phyloP scores from a whole-genome alignment of 2,113 vertebrate genomes.

The Origma solitaria region DNA sequence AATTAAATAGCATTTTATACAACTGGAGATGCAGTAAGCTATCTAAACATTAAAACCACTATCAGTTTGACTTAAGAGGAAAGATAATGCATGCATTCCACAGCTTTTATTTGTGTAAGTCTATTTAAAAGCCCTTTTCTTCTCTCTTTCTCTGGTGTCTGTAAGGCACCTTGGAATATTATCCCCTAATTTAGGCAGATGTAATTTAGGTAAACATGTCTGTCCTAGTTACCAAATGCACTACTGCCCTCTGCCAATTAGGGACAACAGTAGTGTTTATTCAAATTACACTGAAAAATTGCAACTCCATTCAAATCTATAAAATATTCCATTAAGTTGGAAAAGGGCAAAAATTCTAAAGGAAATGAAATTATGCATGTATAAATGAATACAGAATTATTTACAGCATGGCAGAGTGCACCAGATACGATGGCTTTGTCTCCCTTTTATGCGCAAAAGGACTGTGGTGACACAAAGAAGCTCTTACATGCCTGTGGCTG shows the following conservation, averaged over 20 bases:
- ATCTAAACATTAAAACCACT: not conserved
- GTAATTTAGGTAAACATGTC: not conserved
- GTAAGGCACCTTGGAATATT: not conserved
- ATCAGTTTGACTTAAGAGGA: not conserved
- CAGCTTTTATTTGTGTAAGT: not conserved
- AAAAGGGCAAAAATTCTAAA: not conserved
- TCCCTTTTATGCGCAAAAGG: not conserved
- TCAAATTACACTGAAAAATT: not conserved
- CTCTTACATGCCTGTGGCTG: not conserved
- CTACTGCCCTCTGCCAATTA: not conserved
- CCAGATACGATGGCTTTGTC: not conserved
- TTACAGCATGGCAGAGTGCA: not conserved
- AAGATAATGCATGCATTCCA: not conserved
- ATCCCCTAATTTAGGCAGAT: not conserved
- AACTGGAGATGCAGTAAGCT: not conserved
- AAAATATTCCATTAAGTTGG: not conserved
- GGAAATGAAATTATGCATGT: not conserved
- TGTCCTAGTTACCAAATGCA: not conserved
- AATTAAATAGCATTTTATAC: slow-evolving; percentile 10
- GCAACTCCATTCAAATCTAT: not conserved
- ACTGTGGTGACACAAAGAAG: not conserved
- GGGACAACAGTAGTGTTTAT: not conserved
- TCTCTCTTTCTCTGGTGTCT: not conserved
- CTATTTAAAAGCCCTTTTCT: not conserved
- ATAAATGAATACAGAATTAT: not conserved